Evolutionary conservation across 2,888 invertebrate genomes (phyloP), one percentile per base, ranked within the genome.

Genomic region (Ormyrus thymus): DNA sequence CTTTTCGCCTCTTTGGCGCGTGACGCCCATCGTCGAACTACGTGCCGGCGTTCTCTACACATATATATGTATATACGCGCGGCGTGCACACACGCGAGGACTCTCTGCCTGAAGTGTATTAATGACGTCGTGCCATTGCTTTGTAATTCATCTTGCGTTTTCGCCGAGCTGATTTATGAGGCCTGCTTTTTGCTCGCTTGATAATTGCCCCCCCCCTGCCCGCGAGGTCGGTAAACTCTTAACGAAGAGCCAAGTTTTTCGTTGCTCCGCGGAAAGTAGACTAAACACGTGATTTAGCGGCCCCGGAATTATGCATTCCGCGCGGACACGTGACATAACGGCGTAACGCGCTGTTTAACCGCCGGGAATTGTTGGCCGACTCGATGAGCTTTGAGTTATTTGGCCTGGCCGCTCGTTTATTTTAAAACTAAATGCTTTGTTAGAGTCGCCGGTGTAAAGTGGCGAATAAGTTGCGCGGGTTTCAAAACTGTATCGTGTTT

Each of bases 51-150:
- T 55, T 29, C 58, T 58, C 29, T 29, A 15, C 64, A 55, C 56
- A 55, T 48, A 58, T 13, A 58, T 58, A 50, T 43, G 29, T 11
- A 46, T 53, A 11, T 46, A 43, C 10, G 1, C 11, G 45, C 13
- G 15, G 7, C 15, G 53, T 8, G 3, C 45, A 53, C 59, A 53
- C 46, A 11, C 7, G n/a, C n/a, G 8, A 45, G 43, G 29, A 10
- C 56, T 61, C 45, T 68, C 13, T 56, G 58, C 65, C 51, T 77
- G 77, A 80, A 78, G 71, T 71, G 55, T 80, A 80, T 78, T 80
- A 78, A 80, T 75, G 71, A 71, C 75, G 65, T 59, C 65, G 61
- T 15, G 48, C 48, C 77, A 43, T 46, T 11, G 73, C 69, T 75
- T 78, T 61, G 75, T 68, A 51, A 80, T 80, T 77, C 73, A 77